Conservation (phyloP, 2,113 vertebrate genomes). For the Mus spicilegus region DNA sequence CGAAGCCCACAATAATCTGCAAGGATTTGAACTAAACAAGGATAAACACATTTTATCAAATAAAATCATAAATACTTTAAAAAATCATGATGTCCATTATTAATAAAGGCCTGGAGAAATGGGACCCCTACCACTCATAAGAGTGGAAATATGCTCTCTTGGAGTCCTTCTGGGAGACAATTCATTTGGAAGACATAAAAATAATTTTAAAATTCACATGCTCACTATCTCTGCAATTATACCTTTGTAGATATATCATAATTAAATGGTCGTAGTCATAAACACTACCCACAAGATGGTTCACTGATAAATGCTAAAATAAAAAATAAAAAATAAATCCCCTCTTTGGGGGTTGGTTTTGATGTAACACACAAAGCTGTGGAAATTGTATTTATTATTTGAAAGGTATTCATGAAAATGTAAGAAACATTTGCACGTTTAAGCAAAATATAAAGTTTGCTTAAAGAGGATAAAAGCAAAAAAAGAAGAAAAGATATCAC, state of each 20-base stretch:
- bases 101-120: slow-evolving; percentile 2
- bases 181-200: not conserved
- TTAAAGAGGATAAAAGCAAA: not conserved
- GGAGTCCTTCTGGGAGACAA: not conserved
- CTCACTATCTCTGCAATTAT: not conserved
- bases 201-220: not conserved
- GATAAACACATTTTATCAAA: not conserved
- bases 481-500: not conserved
- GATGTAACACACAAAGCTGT: not conserved
- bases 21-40: slow-evolving; percentile 25
- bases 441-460: not conserved
- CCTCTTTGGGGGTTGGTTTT: not conserved
- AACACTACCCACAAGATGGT: not conserved
- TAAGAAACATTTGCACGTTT: not conserved
- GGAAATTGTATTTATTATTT: not conserved
- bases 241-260: not conserved
- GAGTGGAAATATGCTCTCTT: not conserved
- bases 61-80: not conserved
- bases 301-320: not conserved
- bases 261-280: not conserved
- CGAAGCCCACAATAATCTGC: not conserved
- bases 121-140: not conserved
- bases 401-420: not conserved
- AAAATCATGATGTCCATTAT: not conserved
- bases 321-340: not conserved